Percentiles rank a stretch among this genome's conserved stretches.
phyloP scores from a whole-genome alignment of 1,140 invertebrate species.

The Ctenoplectra terminalis region DNA sequence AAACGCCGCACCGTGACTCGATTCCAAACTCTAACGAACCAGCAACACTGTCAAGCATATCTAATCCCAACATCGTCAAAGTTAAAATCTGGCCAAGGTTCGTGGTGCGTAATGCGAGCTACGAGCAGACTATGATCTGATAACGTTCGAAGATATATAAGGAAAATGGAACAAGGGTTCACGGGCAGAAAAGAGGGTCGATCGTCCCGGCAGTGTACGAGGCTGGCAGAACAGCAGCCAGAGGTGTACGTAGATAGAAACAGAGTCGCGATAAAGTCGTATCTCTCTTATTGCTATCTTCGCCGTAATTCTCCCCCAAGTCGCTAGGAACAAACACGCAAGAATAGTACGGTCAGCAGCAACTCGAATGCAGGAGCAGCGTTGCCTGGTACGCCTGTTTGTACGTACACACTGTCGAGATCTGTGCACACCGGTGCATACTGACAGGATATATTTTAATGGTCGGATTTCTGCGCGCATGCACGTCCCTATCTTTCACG shows the following conservation, averaged over 20 bases:
- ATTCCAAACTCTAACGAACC: conserved; percentile 16
- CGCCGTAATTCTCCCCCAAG: conserved; percentile 77
- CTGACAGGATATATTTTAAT: conserved; percentile 78
- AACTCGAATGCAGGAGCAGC: conserved; percentile 17
- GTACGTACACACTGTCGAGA: conserved; percentile 18
- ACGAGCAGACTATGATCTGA: conserved; percentile 41
- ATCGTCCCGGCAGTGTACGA: background rate
- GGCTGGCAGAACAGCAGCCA: background rate
- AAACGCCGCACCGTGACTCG: too few relatives aligned
- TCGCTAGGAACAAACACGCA: conserved; percentile 73
- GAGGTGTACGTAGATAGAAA: conserved; percentile 49
- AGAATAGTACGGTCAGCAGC: conserved; percentile 75
- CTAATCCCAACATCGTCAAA: conserved; percentile 10
- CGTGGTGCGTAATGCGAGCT: conserved; percentile 26
- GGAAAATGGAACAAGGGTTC: conserved; percentile 39
- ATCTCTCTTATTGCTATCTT: conserved; percentile 78
- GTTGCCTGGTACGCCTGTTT: conserved; percentile 13
- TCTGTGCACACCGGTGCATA: conserved; percentile 30
- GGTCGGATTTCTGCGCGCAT: conserved; percentile 74
- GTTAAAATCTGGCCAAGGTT: conserved; percentile 27
- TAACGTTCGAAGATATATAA: conserved; percentile 42
- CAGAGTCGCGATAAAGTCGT: conserved; percentile 73
- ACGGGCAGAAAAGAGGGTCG: conserved; percentile 36
- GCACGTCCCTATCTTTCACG: conserved; percentile 69
- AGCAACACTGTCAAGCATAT: background rate